Percentiles rank a stretch among this genome's conserved stretches.
These are phyloP conservation scores for Podargus strigoides DNA, from an alignment of 2,797 vertebrate genomes.

Conservation along the genomic window DNA sequence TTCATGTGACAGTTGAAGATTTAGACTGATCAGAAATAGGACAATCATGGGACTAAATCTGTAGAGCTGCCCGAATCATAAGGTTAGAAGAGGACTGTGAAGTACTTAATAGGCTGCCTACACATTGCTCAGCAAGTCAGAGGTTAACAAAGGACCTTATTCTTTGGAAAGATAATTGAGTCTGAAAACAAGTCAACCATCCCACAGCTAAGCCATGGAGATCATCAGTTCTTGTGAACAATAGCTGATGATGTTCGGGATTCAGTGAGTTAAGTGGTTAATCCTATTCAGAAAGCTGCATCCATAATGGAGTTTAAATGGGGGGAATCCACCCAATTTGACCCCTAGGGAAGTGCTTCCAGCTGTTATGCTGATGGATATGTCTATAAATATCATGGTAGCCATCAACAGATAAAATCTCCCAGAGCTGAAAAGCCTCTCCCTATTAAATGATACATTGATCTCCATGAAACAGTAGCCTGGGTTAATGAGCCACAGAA, in stretches of 20 bases:
- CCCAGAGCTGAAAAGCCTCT: background rate
- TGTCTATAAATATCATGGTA: conserved; percentile 47
- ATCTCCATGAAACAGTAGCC: background rate
- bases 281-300: conserved; percentile 49
- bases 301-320: conserved; percentile 46
- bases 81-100: conserved; percentile 3
- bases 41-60: background rate
- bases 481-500: conserved; percentile 1
- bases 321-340: conserved; percentile 22
- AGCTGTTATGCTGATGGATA: conserved; percentile 14
- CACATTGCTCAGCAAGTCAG: conserved; percentile 26
- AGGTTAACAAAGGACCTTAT: conserved; percentile 57
- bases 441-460: conserved; percentile 40
- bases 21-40: background rate
- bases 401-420: conserved; percentile 44
- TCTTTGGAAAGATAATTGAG: conserved; percentile 45
- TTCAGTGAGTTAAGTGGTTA: conserved; percentile 57
- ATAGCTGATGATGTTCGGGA: conserved; percentile 19
- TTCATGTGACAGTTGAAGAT: background rate
- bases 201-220: background rate
- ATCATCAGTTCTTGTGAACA: conserved; percentile 50
- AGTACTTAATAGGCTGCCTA: conserved; percentile 8
- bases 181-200: conserved; percentile 39
- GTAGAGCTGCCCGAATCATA: background rate
- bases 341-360: conserved; percentile 37